phyloP scores from a whole-genome alignment of 2,797 vertebrate species.

The Oryzias dopingdopingensis region DNA sequence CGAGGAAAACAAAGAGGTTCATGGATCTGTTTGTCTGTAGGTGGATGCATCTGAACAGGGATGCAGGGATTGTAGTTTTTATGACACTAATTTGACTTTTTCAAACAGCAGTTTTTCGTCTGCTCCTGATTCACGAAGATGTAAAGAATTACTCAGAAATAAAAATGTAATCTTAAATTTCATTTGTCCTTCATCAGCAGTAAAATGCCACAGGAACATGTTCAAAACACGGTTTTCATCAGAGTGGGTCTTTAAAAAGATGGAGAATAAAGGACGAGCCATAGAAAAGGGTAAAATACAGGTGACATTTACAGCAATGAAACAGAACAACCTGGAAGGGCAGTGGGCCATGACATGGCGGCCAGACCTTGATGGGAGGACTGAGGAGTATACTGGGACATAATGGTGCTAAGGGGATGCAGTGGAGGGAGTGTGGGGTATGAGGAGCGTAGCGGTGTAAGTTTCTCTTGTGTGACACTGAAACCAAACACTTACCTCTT shows the following conservation, averaged over 20 bases:
- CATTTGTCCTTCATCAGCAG: too few relatives aligned
- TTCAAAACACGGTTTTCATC: background rate
- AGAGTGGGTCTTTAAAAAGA: slow-evolving; percentile 52
- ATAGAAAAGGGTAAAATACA: slow-evolving; percentile 59
- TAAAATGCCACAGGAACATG: too few relatives aligned
- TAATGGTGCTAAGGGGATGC: slow-evolving; percentile 44
- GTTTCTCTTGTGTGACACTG: slow-evolving; percentile 62
- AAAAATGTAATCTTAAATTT: too few relatives aligned
- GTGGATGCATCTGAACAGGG: too few relatives aligned
- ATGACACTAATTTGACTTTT: too few relatives aligned
- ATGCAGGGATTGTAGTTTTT: too few relatives aligned
- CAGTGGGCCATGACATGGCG: slow-evolving; percentile 51
- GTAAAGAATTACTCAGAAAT: too few relatives aligned
- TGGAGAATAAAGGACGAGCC: slow-evolving; percentile 56
- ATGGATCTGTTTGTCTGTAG: too few relatives aligned
- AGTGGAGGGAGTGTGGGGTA: slow-evolving; percentile 39
- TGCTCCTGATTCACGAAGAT: too few relatives aligned
- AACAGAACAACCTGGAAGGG: slow-evolving; percentile 46
- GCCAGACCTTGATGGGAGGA: slow-evolving; percentile 24
- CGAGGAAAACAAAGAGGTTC: too few relatives aligned
- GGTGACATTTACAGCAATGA: slow-evolving; percentile 78
- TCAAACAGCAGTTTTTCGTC: too few relatives aligned
- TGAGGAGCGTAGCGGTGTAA: slow-evolving; percentile 34
- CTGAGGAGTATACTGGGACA: slow-evolving; percentile 34
- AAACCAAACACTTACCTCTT: slow-evolving; percentile 66